Base-by-base conservation (phyloP, 1,140 invertebrate genomes). In the Steinernema feltiae region DNA sequence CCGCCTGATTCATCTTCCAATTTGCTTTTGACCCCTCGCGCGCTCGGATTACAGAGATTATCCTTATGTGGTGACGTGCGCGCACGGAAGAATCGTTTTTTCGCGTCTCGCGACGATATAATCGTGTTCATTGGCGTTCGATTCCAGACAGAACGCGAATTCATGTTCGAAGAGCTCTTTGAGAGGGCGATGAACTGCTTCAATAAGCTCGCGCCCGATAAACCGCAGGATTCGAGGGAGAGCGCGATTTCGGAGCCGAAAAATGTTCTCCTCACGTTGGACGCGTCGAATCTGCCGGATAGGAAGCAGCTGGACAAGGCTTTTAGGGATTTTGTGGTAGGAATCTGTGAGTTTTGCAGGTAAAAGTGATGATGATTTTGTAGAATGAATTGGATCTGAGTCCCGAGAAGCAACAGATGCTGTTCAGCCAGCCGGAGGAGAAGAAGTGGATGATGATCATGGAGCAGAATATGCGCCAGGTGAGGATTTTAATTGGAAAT, bases 381-480 rank as follows among this genome's bases (percentile, higher is more conserved):
- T 27, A 79, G 77, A 35, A 29, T 48, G 82, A 82, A 32, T 70
- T 82, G 46, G 81, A 83, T 32, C 69, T 82, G 32, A 83, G 75
- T 69, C 78, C 79, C 7, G 76, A 76, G 30, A 80, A 84, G 46
- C 48, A 81, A 31, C 27, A 69, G 24, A 63, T 76, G 41, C 63
- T 82, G 30, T 76, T 27, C 21, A 48, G 70, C 18, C 81, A 82
- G 46, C 46, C 75, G 1, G 31, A 71, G 15, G 82, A 82, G 48
- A 82, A 82, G 81, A 82, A 82, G 70, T 83, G 79, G 79, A 24
- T 78, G 31, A 83, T 82, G 78, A 71, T 82, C 27, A 32, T 83
- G 32, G 82, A 79, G 29, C 81, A 76, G 48, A 79, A 71, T 17
- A 63, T 70, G 35, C 53, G 82, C 29, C 32, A 69, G 76, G 82